Conservation (phyloP, 30 jellyfish, hydroid and myxozoan genomes). For the Hydractinia echinata region DNA sequence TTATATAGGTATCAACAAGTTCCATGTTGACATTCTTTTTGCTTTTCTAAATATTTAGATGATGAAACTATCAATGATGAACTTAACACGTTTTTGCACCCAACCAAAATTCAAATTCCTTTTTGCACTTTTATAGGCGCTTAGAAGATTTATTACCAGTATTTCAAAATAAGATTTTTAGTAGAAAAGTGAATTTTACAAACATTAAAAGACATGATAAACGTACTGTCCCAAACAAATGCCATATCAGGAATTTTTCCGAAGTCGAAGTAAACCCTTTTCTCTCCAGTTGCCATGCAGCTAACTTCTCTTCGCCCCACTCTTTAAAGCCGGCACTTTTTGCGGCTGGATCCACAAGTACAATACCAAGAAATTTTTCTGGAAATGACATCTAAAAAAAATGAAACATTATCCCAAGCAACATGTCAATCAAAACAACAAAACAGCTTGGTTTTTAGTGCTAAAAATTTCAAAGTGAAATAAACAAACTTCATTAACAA, state of each 20-base stretch:
- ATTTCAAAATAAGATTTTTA: too few species aligned
- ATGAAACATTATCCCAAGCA: too few species aligned
- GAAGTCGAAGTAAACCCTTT: constrained; percentile 85
- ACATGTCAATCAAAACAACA: constrained; percentile 18
- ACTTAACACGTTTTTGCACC: too few species aligned
- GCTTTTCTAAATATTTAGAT: not conserved
- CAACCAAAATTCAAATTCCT: too few species aligned
- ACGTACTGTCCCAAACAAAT: constrained; percentile 89
- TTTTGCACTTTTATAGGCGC: too few species aligned
- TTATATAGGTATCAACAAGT: constrained; percentile 64
- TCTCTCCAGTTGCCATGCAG: constrained; percentile 93
- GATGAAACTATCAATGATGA: too few species aligned
- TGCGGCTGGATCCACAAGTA: constrained; percentile 89
- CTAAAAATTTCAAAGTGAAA: too few species aligned
- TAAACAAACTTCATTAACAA: too few species aligned
- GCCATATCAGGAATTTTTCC: constrained; percentile 90
- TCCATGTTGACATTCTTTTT: constrained; percentile 82
- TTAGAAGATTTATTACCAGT: too few species aligned
- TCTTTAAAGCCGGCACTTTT: constrained; percentile 94
- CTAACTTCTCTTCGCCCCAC: constrained; percentile 97
- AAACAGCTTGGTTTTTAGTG: not conserved
- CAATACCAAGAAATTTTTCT: constrained; percentile 72
- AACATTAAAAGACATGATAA: too few species aligned
- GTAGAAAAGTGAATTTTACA: too few species aligned
- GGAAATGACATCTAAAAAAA: constrained; percentile 49